Evolutionary conservation across 2,113 vertebrate species (phyloP).

Genomic region (Syngnathus scovelli): DNA sequence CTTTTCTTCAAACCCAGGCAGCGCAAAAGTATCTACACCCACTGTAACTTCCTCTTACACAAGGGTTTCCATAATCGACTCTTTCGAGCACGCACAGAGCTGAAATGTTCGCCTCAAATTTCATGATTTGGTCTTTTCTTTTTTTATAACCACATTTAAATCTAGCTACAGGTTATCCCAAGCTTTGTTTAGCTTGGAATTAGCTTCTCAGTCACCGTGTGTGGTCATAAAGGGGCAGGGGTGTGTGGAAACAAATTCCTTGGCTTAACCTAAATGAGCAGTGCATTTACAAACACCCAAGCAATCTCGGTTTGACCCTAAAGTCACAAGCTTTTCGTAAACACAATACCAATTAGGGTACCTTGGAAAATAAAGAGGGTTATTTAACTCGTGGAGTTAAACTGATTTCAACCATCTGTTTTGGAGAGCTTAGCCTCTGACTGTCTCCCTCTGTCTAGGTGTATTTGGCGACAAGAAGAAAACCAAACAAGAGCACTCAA

Average conservation of each 20-base stretch:
- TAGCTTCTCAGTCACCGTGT: background rate
- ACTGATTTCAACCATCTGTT: slow-evolving; percentile 72
- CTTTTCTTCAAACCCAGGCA: slow-evolving; percentile 61
- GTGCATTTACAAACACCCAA: slow-evolving; percentile 42
- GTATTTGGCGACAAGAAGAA: slow-evolving; percentile 37
- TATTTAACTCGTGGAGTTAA: slow-evolving; percentile 59
- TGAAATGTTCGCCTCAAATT: slow-evolving; percentile 28
- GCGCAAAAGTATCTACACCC: slow-evolving; percentile 60
- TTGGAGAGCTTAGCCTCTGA: slow-evolving; percentile 60
- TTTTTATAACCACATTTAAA: slow-evolving; percentile 46
- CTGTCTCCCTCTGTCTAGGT: slow-evolving; percentile 48
- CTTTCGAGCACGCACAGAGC: slow-evolving; percentile 44
- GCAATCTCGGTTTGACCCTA: slow-evolving; percentile 41
- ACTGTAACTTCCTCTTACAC: slow-evolving; percentile 29
- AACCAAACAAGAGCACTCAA: slow-evolving; percentile 45
- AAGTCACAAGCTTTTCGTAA: slow-evolving; percentile 46
- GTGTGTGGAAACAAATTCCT: slow-evolving; percentile 32
- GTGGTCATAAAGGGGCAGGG: slow-evolving; percentile 55
- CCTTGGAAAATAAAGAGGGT: slow-evolving; percentile 65
- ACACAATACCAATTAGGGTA: slow-evolving; percentile 54
- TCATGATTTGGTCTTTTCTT: slow-evolving; percentile 33
- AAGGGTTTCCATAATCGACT: slow-evolving; percentile 29
- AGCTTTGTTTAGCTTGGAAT: slow-evolving; percentile 5
- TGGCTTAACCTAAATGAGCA: slow-evolving; percentile 49
- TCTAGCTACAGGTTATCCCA: slow-evolving; percentile 23